Percentiles rank a stretch among this genome's conserved stretches.
Conservation (phyloP, 2,888 invertebrate genomes). For the Agrotis segetum region DNA sequence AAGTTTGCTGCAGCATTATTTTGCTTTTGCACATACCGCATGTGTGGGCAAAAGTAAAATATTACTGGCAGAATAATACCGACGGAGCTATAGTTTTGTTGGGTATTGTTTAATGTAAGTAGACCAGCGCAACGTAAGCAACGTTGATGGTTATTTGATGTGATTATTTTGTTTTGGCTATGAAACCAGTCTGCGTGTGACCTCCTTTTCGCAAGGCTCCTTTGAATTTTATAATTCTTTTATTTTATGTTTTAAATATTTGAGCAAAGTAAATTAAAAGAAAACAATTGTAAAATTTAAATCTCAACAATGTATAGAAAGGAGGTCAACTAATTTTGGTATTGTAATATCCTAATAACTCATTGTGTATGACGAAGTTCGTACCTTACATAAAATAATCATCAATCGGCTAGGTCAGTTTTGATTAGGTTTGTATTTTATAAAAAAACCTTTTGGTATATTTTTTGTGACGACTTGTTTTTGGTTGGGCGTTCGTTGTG, state of each 20-base stretch:
- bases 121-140: neutral
- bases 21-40: slow-evolving; percentile 3
- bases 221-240: no score
- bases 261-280: no score
- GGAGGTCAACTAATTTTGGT: no score
- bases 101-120: slow-evolving; percentile 11
- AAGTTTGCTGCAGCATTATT: slow-evolving; percentile 40
- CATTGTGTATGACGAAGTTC: no score
- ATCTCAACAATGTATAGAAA: no score
- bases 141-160: neutral
- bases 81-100: slow-evolving; percentile 23
- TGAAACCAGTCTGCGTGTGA: neutral
- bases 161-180: neutral
- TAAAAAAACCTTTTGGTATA: slow-evolving; percentile 29
- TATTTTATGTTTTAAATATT: no score
- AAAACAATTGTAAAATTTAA: no score
- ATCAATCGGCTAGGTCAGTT: neutral
- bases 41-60: slow-evolving; percentile 22
- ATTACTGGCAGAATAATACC: slow-evolving; percentile 19
- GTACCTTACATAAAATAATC: neutral
- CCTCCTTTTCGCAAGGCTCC: neutral
- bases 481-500: slow-evolving; percentile 34
- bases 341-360: no score
- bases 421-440: slow-evolving; percentile 25
- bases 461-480: slow-evolving; percentile 26